Base-by-base conservation (phyloP, 2,888 invertebrate species). In the Drosophila putrida region DNA sequence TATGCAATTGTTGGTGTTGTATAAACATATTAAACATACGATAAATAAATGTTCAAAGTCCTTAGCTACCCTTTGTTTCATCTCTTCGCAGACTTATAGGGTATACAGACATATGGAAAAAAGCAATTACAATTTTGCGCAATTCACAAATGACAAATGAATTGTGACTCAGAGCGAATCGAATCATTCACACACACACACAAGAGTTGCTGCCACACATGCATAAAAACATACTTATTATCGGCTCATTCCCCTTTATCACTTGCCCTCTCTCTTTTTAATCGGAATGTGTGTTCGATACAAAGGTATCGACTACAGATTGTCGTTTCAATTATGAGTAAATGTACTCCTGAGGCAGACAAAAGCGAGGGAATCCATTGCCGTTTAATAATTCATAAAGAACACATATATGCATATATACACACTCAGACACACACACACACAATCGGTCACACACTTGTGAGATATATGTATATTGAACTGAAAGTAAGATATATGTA, bases 321-420 rank as follows among this genome's bases (percentile, higher is more conserved):
- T 63, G 68, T 46, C 60, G 33, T 60, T 77, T 77, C 68, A 77
- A 78, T 68, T 78, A 73, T 75, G 78, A 58, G 60, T 58, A 68
- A 75, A 73, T 49, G 78, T 63, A 41, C 73, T 57, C 62, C 15
- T 49, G 62, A 60, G 68, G 31, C 62, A 57, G 54, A 63, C 55
- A 57, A 53, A 44, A 36, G 63, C 43, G 13, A 43, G 58, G 58
- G 73, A 64, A 60, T 54, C 74, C 60, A 63, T 58, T 63, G 69
- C 36, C 60, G 73, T 68, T 75, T 61, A 75, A 73, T 73, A 75
- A 75, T 78, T 75, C 68, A 75, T 75, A 78, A 53, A 49, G 60
- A 60, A 54, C 73, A 39, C 15, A 25, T 38, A 36, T 13, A 47
- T 33, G 41, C 47, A 53, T 15, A 36, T 46, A 13, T 36, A 39